phyloP scores from a whole-genome alignment of 2,888 invertebrate species.

The Dicycla oo region DNA sequence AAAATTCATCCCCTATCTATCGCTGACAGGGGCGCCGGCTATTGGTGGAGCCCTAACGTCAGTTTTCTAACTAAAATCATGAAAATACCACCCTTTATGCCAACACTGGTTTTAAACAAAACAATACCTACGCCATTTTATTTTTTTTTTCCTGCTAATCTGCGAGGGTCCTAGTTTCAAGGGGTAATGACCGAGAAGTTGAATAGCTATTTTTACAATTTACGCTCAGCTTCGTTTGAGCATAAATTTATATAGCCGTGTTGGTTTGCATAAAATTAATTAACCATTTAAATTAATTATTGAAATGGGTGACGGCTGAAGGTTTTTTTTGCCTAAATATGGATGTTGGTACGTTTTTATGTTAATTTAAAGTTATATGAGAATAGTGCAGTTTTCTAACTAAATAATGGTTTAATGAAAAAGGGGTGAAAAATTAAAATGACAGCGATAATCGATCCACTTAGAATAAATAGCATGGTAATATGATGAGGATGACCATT shows the following conservation, averaged over 20 bases:
- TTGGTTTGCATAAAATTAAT: constrained; percentile 58
- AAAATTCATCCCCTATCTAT: constrained; percentile 84
- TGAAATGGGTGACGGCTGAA: constrained; percentile 36
- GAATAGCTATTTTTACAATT: constrained; percentile 69
- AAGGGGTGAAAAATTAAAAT: constrained; percentile 18
- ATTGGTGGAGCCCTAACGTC: constrained; percentile 80
- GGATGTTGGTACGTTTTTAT: constrained; percentile 46
- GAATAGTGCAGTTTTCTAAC: constrained; percentile 16
- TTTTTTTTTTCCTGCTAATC: constrained; percentile 84
- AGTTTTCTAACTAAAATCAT: constrained; percentile 82
- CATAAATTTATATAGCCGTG: constrained; percentile 57
- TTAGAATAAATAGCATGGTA: not conserved
- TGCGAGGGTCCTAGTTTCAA: constrained; percentile 77
- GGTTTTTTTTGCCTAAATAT: constrained; percentile 40
- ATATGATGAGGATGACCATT: not conserved
- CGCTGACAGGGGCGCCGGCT: constrained; percentile 74
- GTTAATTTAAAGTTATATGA: constrained; percentile 31
- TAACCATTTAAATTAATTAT: constrained; percentile 52
- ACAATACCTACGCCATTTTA: constrained; percentile 83
- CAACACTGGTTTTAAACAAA: constrained; percentile 81
- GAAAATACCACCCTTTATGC: constrained; percentile 84
- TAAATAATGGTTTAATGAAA: constrained; percentile 19
- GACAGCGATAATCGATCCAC: constrained; percentile 23
- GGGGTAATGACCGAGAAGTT: constrained; percentile 81
- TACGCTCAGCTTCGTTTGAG: constrained; percentile 65